Evolutionary conservation across 1,140 invertebrate genomes (phyloP).

Genomic region (Hydropsyche tenuis): DNA sequence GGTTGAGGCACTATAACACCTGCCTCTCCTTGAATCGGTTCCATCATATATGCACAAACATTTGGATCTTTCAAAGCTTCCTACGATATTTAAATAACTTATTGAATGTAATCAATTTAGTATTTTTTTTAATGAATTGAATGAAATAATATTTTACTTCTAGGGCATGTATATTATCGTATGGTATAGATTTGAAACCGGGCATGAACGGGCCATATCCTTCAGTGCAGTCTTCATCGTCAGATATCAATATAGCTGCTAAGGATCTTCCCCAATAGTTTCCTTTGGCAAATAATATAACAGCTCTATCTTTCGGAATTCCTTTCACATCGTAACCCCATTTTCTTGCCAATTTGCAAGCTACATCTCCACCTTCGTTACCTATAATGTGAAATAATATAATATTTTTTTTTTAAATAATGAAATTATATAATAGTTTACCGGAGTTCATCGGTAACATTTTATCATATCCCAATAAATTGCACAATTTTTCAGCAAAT

Average conservation of each 20-base stretch:
- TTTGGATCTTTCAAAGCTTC: slow-evolving; percentile 72
- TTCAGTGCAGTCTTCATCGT: slow-evolving; percentile 70
- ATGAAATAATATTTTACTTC: slow-evolving; percentile 59
- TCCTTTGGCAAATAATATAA: slow-evolving; percentile 75
- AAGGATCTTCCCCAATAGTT: slow-evolving; percentile 88
- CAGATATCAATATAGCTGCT: slow-evolving; percentile 80
- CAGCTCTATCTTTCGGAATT: slow-evolving; percentile 73
- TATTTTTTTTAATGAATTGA: no score
- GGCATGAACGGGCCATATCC: slow-evolving; percentile 85
- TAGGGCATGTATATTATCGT: slow-evolving; percentile 73
- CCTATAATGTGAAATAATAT: slow-evolving; percentile 58
- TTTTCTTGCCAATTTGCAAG: slow-evolving; percentile 76
- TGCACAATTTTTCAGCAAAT: slow-evolving; percentile 88
- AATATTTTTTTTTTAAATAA: slow-evolving; percentile 11
- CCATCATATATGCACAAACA: slow-evolving; percentile 94
- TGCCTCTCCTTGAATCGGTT: slow-evolving; percentile 97
- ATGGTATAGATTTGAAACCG: slow-evolving; percentile 75
- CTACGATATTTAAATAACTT: slow-evolving; percentile 52
- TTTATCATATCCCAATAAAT: slow-evolving; percentile 90
- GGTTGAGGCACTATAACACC: slow-evolving; percentile 87
- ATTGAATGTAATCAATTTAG: no score
- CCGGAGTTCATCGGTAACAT: slow-evolving; percentile 96
- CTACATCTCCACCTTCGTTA: slow-evolving; percentile 81
- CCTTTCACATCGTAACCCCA: slow-evolving; percentile 84
- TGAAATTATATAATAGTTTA: slow-evolving; percentile 51